A percentile compares a stretch with the other conserved stretches of the same genome.
These are phyloP conservation scores for Poliocrania exsul DNA, from an alignment of 2,797 vertebrate species.

Conservation along the genomic window DNA sequence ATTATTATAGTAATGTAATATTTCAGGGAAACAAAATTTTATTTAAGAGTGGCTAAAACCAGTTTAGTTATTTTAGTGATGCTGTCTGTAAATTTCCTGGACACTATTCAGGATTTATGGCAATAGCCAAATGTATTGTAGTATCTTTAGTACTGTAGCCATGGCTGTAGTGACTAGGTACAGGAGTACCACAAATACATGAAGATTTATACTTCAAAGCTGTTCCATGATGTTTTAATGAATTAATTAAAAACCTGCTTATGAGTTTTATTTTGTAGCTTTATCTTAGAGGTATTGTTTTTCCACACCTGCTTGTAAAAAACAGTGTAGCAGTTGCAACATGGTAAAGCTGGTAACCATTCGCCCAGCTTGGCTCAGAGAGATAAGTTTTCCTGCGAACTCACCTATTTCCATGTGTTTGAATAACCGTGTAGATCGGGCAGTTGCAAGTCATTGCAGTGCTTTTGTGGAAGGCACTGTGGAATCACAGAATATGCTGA, in stretches of 20 bases:
- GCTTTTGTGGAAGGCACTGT: background rate
- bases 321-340: background rate
- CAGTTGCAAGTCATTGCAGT: background rate
- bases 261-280: background rate
- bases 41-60: background rate
- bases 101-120: background rate
- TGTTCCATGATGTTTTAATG: background rate
- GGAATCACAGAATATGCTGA: background rate
- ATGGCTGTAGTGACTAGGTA: background rate
- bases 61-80: background rate
- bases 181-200: background rate
- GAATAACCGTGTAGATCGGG: background rate
- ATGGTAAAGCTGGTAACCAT: background rate
- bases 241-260: background rate
- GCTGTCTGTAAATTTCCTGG: background rate
- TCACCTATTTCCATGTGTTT: background rate
- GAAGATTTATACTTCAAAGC: background rate
- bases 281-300: background rate
- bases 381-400: fast-evolving
- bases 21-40: background rate
- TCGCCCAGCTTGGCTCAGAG: background rate
- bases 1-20: background rate
- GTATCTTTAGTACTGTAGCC: background rate
- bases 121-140: background rate
- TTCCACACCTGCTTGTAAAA: background rate